A percentile compares a stretch with the other conserved stretches of the same genome.
These are phyloP conservation scores for Latheticus oryzae DNA, from an alignment of 2,888 invertebrate species.

Conservation along the genomic window DNA sequence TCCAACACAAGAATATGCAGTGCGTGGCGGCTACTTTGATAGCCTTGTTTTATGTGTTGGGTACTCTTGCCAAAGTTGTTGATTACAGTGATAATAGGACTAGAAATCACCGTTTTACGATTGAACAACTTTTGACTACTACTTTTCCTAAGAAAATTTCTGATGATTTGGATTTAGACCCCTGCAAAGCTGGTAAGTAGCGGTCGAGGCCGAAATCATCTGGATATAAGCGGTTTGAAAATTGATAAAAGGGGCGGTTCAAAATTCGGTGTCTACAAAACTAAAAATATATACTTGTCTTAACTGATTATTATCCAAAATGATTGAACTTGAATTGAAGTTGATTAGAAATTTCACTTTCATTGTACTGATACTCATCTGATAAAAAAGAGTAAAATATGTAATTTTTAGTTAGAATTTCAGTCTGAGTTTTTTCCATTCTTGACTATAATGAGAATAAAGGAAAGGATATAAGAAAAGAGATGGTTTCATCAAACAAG, in stretches of 20 bases:
- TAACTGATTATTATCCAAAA: too few relatives aligned
- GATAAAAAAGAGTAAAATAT: too few relatives aligned
- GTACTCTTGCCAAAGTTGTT: constrained; percentile 19
- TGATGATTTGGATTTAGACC: constrained; percentile 83
- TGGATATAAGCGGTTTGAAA: constrained; percentile 18
- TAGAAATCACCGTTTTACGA: constrained; percentile 64
- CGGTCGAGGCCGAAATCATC: constrained; percentile 9
- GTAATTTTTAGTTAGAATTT: too few relatives aligned
- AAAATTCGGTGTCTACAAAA: not conserved
- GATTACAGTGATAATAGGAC: constrained; percentile 25
- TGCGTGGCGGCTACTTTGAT: constrained; percentile 26
- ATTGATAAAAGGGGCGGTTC: constrained; percentile 12
- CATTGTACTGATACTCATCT: too few relatives aligned
- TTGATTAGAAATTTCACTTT: too few relatives aligned
- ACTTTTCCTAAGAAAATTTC: constrained; percentile 78
- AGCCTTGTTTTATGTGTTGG: too few relatives aligned
- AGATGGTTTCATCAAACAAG: too few relatives aligned
- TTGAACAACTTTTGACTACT: constrained; percentile 75
- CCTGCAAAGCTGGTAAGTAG: constrained; percentile 86
- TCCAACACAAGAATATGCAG: constrained; percentile 24
- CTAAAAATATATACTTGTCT: too few relatives aligned
- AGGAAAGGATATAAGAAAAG: too few relatives aligned
- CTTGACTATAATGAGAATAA: too few relatives aligned
- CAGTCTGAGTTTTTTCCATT: too few relatives aligned
- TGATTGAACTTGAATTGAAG: too few relatives aligned